phyloP scores from a whole-genome alignment of 1,140 invertebrate genomes.

The Helicoverpa armigera region DNA sequence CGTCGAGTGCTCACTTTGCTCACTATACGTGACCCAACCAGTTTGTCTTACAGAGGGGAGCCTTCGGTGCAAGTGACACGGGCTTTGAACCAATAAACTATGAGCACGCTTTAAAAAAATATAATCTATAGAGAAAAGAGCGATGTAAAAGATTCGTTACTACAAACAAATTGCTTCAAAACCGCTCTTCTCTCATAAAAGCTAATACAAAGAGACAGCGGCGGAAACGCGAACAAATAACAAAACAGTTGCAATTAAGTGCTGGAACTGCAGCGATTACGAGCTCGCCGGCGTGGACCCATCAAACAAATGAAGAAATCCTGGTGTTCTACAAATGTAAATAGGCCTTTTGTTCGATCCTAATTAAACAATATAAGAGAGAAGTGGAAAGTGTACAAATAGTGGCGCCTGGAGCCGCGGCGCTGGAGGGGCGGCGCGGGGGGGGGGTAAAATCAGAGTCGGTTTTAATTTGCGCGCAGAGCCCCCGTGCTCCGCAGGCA shows the following conservation, averaged over 20 bases:
- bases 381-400: constrained; percentile 68
- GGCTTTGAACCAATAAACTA: too few relatives aligned
- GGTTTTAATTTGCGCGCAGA: constrained; percentile 68
- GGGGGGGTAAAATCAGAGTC: constrained; percentile 58
- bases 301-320: constrained; percentile 47
- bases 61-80: neutral
- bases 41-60: neutral
- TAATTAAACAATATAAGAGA: constrained; percentile 70
- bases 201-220: neutral
- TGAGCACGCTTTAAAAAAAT: too few relatives aligned
- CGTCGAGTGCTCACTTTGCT: neutral
- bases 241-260: constrained; percentile 15
- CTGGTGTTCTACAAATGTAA: constrained; percentile 7
- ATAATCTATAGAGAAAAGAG: too few relatives aligned
- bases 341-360: constrained; percentile 52
- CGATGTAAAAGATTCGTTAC: neutral
- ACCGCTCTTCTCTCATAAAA: neutral
- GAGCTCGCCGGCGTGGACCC: constrained; percentile 18
- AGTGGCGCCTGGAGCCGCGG: constrained; percentile 47
- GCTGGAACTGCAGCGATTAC: neutral
- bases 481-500: constrained; percentile 7
- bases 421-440: neutral
- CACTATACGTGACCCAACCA: neutral
- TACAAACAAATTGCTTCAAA: neutral
- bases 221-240: neutral